These are phyloP conservation scores for Sabatieria punctata DNA, from an alignment of 2,888 invertebrate genomes.

Conservation along the genomic window DNA sequence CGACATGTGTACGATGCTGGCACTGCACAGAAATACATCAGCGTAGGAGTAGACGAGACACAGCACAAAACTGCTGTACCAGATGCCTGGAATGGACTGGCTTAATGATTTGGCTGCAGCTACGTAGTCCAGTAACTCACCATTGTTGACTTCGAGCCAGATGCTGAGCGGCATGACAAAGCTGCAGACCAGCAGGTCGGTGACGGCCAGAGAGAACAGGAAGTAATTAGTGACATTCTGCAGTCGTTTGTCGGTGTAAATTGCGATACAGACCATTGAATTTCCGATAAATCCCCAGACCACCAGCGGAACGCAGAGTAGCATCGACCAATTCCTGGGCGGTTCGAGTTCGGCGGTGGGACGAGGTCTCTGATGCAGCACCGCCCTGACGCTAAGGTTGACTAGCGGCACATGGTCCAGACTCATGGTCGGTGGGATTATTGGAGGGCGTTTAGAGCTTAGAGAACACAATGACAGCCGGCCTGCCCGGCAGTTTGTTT, in stretches of 20 bases:
- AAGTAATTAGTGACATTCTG: slow-evolving; percentile 94
- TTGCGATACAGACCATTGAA: slow-evolving; percentile 77
- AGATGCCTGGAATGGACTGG: slow-evolving; percentile 52
- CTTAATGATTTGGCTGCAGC: no score
- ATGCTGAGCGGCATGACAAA: slow-evolving; percentile 92
- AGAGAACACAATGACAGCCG: no score
- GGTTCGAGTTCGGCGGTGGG: no score
- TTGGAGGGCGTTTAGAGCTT: no score
- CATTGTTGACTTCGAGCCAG: slow-evolving; percentile 65
- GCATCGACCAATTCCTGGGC: no score
- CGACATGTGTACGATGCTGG: slow-evolving; percentile 43
- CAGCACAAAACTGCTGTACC: slow-evolving; percentile 51
- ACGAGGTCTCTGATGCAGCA: no score
- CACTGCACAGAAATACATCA: slow-evolving; percentile 42
- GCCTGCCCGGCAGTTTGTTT: no score
- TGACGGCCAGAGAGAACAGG: slow-evolving; percentile 73
- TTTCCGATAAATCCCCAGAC: slow-evolving; percentile 75
- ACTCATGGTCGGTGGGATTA: no score
- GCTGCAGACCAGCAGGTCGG: slow-evolving; percentile 75
- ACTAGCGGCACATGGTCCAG: no score
- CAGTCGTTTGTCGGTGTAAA: slow-evolving; percentile 66
- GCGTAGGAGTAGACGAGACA: slow-evolving; percentile 65
- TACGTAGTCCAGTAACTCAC: slow-evolving; percentile 48
- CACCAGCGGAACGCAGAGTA: no score
- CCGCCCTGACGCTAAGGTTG: no score